Evolutionary conservation across 2,113 vertebrate genomes (phyloP), one percentile per base, ranked within the genome.

Genomic region (Solea senegalensis): DNA sequence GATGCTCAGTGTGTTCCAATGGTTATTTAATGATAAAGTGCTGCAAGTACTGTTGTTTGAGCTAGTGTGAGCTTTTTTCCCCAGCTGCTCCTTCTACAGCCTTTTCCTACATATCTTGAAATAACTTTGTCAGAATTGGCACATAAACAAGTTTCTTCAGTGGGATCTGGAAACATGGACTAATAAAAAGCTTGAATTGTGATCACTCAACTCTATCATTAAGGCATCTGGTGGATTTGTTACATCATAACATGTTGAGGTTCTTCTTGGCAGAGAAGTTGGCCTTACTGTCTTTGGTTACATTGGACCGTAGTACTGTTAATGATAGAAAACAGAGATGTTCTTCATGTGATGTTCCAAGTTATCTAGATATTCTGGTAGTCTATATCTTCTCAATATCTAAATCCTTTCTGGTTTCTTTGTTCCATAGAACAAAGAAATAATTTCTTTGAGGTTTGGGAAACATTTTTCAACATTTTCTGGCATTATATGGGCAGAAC

Each of bases 71-170:
- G 45, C 14, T 14, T 48, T 45, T 45, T 45, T 45, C 5, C 44
- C 21, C 34, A 34, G 34, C 34, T 45, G 57, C 54, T 68, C 55
- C 51, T 43, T 26, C 57, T 54, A 21, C 54, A 61, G 40, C 27
- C 45, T 58, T 27, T 71, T 67, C 65, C 44, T 40, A 44, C 21
- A 55, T 65, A 69, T 76, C 71, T 49, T 62, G 41, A 66, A 79
- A 85, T 74, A 66, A 52, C 72, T 55, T 51, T 9, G n/a, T 26
- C 9, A 44, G 34, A 67, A 45, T 6, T 15, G 2, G 9, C 27
- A n/a, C 28, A 41, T 13, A 11, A 76, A 69, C 43, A 49, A 21
- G 49, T 26, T 45, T 49, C 62, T 45, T 39, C 57, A 52, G 67
- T 34, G 55, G 52, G 68, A 76, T 15, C 0, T 72, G 68, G 71